Conservation (phyloP, 1,140 invertebrate species). For the Spodoptera frugiperda region DNA sequence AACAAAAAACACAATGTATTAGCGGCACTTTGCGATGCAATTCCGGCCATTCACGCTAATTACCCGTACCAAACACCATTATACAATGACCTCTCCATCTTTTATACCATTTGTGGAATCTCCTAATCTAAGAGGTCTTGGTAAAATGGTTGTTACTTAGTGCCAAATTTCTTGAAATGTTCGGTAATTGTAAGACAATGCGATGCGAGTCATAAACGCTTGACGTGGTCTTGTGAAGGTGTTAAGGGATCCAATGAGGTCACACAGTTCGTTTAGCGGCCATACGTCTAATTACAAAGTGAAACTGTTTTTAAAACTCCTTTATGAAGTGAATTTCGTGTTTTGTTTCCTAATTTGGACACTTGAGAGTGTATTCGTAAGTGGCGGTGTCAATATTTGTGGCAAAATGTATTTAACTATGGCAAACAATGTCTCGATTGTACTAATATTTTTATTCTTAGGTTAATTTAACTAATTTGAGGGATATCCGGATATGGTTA, state of each 20-base stretch:
- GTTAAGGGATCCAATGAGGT: conserved; percentile 67
- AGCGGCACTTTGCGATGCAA: conserved; percentile 76
- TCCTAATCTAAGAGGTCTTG: conserved; percentile 54
- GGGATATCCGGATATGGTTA: no score
- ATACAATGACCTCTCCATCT: conserved; percentile 47
- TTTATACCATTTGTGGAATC: conserved; percentile 39
- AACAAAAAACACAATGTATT: conserved; percentile 75
- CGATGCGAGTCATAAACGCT: conserved; percentile 70
- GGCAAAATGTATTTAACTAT: not conserved
- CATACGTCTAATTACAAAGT: conserved; percentile 43
- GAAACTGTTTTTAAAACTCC: conserved; percentile 42
- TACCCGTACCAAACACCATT: conserved; percentile 58
- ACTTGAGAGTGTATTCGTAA: not conserved
- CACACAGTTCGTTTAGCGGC: conserved; percentile 49
- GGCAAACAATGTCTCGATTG: no score
- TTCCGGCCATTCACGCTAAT: conserved; percentile 69
- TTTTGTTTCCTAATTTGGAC: not conserved
- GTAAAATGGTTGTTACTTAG: conserved; percentile 56
- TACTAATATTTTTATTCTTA: not conserved
- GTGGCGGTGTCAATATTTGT: conserved; percentile 8
- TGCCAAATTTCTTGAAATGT: conserved; percentile 80
- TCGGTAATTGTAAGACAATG: conserved; percentile 82
- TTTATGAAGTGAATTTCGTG: conserved; percentile 8
- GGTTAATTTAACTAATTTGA: not conserved
- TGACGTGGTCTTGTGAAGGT: conserved; percentile 68